Evolutionary conservation across 2,888 invertebrate genomes (phyloP).

Genomic region (Leptinotarsa peninsularis): DNA sequence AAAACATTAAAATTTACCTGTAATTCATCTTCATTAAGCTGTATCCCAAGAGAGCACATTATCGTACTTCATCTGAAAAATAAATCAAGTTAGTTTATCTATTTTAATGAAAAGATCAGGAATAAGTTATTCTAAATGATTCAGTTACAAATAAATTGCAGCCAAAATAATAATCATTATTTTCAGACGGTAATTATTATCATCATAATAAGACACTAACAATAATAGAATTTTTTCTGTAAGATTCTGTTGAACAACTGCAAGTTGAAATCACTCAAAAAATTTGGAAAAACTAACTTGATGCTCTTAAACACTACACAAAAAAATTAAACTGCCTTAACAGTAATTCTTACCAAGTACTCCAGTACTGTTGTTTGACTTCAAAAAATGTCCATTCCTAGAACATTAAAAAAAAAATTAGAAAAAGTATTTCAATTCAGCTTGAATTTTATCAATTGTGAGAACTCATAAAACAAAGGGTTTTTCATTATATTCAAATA

Average conservation of each 20-base stretch:
- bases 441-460: background rate
- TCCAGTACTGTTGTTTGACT: background rate
- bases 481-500: slow-evolving; percentile 21
- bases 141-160: slow-evolving; percentile 39
- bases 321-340: background rate
- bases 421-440: background rate
- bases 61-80: background rate
- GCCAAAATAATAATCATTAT: slow-evolving; percentile 46
- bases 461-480: background rate
- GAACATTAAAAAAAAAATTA: background rate
- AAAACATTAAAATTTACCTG: too few species aligned
- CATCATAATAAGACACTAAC: slow-evolving; percentile 36
- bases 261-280: background rate
- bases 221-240: too few species aligned
- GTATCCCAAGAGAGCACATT: too few species aligned
- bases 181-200: slow-evolving; percentile 50
- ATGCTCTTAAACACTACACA: background rate
- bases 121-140: background rate
- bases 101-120: background rate
- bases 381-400: background rate
- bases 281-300: too few species aligned
- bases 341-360: background rate
- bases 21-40: too few species aligned
- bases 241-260: background rate
- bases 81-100: background rate